phyloP scores from a whole-genome alignment of 2,113 vertebrate species.

The Merops nubicus region DNA sequence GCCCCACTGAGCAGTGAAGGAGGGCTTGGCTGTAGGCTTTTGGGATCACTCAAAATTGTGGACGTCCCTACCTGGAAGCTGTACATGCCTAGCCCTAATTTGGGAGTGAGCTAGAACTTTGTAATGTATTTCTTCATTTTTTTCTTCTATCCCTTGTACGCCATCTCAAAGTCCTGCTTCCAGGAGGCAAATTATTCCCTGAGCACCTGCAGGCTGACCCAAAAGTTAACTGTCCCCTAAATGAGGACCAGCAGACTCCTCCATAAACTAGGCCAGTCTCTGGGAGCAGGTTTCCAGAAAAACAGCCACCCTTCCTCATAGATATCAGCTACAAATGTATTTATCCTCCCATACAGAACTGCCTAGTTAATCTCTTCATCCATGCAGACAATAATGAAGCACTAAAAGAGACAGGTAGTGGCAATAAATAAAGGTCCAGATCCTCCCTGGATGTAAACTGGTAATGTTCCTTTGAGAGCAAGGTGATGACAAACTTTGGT shows the following conservation, averaged over 20 bases:
- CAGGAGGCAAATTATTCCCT: background rate
- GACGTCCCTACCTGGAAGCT: fast-evolving
- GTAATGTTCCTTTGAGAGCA: background rate
- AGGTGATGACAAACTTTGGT: background rate
- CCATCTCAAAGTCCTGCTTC: background rate
- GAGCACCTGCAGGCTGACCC: background rate
- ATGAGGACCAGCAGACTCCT: background rate
- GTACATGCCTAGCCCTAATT: background rate
- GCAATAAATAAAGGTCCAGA: background rate
- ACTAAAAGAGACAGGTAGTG: background rate
- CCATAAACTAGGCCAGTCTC: background rate
- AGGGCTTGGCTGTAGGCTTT: background rate
- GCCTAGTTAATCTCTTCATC: background rate
- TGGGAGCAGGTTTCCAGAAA: background rate
- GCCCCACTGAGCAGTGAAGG: background rate
- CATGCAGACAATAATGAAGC: background rate
- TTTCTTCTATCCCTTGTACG: background rate
- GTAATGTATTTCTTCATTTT: background rate
- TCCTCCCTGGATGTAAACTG: background rate
- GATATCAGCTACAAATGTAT: background rate
- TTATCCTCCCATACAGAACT: background rate
- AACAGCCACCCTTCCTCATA: background rate
- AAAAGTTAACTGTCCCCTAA: background rate
- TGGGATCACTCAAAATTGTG: background rate
- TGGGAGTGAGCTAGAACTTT: background rate